These are phyloP conservation scores for Propithecus deckenii DNA, from an alignment of 2,797 vertebrate genomes.

Conservation along the genomic window DNA sequence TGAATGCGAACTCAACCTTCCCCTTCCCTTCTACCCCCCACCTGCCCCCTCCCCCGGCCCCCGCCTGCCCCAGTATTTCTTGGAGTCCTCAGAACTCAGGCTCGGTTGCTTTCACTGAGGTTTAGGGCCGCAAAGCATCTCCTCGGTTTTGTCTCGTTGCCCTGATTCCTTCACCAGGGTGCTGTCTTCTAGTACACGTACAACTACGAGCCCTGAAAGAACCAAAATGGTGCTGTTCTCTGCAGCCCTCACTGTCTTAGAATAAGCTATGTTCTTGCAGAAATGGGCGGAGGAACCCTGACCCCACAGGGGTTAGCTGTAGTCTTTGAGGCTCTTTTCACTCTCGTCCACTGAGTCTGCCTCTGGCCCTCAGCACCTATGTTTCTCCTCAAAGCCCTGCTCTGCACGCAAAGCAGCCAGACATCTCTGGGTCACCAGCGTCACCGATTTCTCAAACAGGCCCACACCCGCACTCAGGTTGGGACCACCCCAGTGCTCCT, in stretches of 20 bases:
- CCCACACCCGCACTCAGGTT: neutral
- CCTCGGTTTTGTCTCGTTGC: neutral
- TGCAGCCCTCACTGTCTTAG: neutral
- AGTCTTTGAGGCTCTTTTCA: neutral
- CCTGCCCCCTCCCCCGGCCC: too few relatives aligned
- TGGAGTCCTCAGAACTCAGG: neutral
- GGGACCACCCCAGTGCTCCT: slow-evolving; percentile 58
- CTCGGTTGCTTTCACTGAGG: neutral
- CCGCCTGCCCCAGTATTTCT: neutral
- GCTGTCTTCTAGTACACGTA: neutral
- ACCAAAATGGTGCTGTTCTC: neutral
- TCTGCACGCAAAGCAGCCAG: neutral
- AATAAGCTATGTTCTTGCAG: neutral
- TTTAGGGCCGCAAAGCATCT: neutral
- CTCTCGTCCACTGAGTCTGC: neutral
- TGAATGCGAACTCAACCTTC: neutral
- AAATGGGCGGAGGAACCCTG: neutral
- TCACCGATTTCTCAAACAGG: slow-evolving; percentile 15
- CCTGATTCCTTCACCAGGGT: neutral
- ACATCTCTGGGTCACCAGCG: neutral
- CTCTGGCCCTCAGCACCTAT: neutral
- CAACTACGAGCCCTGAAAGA: neutral
- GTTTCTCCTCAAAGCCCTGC: neutral
- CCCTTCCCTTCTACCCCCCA: too few relatives aligned
- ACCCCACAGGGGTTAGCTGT: neutral